Base-by-base conservation (phyloP, 2,113 vertebrate species). In the Phalacrocorax pelagicus region DNA sequence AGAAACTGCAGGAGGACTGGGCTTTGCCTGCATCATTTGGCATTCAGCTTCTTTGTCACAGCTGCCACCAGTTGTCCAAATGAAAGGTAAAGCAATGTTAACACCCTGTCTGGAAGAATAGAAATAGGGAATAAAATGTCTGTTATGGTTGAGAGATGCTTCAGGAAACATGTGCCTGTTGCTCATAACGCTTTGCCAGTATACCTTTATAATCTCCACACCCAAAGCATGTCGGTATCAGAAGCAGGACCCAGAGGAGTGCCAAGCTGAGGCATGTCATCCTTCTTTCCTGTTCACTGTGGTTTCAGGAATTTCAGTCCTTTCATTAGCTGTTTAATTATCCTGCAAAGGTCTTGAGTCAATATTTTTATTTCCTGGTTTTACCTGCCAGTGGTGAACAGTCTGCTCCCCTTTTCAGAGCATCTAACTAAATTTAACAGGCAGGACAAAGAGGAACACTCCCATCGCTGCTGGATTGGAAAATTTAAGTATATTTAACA, bases 311-410 rank as follows among this genome's bases (percentile, higher is more conserved):
- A 90, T 93, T 96, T 69, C 81, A 94, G 63, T 65, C 95, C 96
- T 98, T 97, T 98, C 97, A 98, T 97, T 97, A 93, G 79, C 85
- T 97, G 23, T 97, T 97, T 97, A 97, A 98, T 97, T 97, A 94
- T 97, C 95, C 90, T 97, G 92, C 90, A 98, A 97, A 97, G 23
- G 85, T 84, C 96, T 95, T 92, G 46, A 97, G 96, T 98, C 98
- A 98, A 98, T 98, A 98, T 98, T 98, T 97, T 97, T 96, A 96
- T 97, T 98, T 98, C 97, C 97, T 96, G 81, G 96, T 97, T 98
- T 97, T 92, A 98, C 96, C 96, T 98, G 94, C 79, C 85, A 96
- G 78, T 81, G 94, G 88, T 96, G 87, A 97, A 94, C 44, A 93
- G 95, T 96, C 94, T 96, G 83, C 95, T 96, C 75, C 84, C 42